Base-by-base conservation (phyloP, 2,888 invertebrate genomes). In the Drosophila niveifrons region DNA sequence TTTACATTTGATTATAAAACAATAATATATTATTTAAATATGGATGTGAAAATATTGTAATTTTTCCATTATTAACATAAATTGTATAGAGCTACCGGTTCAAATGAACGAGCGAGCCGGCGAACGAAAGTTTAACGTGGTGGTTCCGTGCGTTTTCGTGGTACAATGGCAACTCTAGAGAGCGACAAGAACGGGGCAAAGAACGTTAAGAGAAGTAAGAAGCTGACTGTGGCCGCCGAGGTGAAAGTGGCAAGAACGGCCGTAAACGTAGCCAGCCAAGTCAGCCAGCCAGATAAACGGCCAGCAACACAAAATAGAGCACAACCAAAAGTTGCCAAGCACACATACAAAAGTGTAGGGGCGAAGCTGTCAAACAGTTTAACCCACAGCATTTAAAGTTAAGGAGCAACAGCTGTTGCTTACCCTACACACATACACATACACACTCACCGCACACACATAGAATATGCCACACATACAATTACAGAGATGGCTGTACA, bases 331-430 rank as follows among this genome's bases (percentile, higher is more conserved):
- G 78, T 72, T 66, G 61, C 53, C 31, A 51, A 53, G 57, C 41
- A 29, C 41, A 34, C 23, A 46, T 36, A 53, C 23, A 4, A 23
- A 23, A 23, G 23, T 23, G 31, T 53, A 55, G 41, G 36, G 43
- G 41, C 39, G n/a, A 29, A 47, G 31, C 76, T 65, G 52, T 61
- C 59, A 39, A 53, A 31, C 66, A 55, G 29, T 61, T 44, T 3
- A 36, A 51, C 34, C 57, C 46, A 15, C 53, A 57, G 34, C 34
- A 23, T 11, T 18, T 39, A 23, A 17, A 43, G 9, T 29, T 36
- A 36, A 74, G 75, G 79, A 78, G 64, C 74, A 75, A 75, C 75
- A 75, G 68, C 79, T 78, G 75, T 68, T 75, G 69, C 55, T 70
- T 36, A 31, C 41, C 59, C 13, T 50, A 56, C 56, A 59, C 56